Conservation (phyloP, 2,888 invertebrate genomes). For the Drosophila bunnanda region DNA sequence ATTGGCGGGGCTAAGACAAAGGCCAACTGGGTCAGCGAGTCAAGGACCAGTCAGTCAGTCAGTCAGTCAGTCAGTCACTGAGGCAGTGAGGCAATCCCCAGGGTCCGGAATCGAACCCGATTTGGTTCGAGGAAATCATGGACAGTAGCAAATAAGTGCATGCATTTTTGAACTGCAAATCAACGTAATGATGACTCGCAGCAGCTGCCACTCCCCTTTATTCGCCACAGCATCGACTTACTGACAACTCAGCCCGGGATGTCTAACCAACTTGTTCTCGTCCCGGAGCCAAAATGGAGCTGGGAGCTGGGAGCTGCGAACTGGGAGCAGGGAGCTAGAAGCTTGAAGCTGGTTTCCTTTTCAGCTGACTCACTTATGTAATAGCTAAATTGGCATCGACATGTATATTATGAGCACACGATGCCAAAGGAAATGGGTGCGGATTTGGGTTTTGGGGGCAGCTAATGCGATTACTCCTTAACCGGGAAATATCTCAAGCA, state of each 20-base stretch:
- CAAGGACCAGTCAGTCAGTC: slow-evolving; percentile 66
- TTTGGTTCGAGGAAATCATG: slow-evolving; percentile 52
- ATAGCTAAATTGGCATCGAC: slow-evolving; percentile 76
- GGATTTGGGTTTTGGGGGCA: slow-evolving; percentile 45
- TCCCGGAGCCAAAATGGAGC: not conserved
- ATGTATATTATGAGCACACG: slow-evolving; percentile 64
- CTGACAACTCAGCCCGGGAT: slow-evolving; percentile 36
- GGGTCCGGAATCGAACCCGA: slow-evolving; percentile 23
- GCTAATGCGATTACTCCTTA: slow-evolving; percentile 41
- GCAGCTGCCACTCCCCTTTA: slow-evolving; percentile 19
- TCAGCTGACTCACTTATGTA: slow-evolving; percentile 78
- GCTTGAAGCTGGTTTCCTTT: slow-evolving; percentile 42
- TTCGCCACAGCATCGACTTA: slow-evolving; percentile 28
- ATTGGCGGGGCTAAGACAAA: slow-evolving; percentile 66
- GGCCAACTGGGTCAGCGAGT: slow-evolving; percentile 77
- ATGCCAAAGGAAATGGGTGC: slow-evolving; percentile 49
- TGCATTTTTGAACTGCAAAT: slow-evolving; percentile 67
- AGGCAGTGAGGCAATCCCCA: slow-evolving; percentile 19
- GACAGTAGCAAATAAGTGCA: slow-evolving; percentile 77
- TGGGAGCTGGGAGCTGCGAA: not conserved
- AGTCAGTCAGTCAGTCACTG: slow-evolving; percentile 58
- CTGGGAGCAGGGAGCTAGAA: not conserved
- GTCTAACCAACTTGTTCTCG: slow-evolving; percentile 36
- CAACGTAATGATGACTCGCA: slow-evolving; percentile 71
- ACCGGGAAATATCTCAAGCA: slow-evolving; percentile 28